Evolutionary conservation across 1,140 invertebrate species (phyloP).

Genomic region (Megathymus violae): DNA sequence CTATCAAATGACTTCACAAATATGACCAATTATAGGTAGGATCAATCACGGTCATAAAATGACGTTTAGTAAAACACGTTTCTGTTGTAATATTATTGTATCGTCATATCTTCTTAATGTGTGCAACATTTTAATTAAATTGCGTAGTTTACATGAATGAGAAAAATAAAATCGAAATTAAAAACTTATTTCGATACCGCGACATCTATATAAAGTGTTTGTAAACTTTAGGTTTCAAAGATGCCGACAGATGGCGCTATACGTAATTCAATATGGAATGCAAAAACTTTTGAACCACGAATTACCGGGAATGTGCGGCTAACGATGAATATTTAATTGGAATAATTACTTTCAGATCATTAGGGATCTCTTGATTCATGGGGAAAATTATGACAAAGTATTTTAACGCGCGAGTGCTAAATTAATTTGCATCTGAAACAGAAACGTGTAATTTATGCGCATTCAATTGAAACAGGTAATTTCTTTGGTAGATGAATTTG

Average conservation of each 20-base stretch:
- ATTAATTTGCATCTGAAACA: constrained; percentile 65
- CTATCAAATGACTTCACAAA: too few species aligned
- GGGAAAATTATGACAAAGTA: constrained; percentile 38
- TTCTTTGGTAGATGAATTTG: constrained; percentile 37
- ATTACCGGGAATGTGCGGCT: constrained; percentile 21
- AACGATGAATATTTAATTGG: constrained; percentile 61
- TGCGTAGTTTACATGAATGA: too few species aligned
- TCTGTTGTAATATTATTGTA: too few species aligned
- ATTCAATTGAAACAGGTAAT: constrained; percentile 41
- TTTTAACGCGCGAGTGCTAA: constrained; percentile 39
- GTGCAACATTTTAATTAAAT: too few species aligned
- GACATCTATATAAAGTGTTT: neutral
- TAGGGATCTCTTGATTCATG: constrained; percentile 42
- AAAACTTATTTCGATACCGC: too few species aligned
- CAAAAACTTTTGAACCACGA: constrained; percentile 23
- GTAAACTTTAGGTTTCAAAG: neutral
- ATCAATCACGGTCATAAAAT: too few species aligned
- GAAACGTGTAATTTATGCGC: constrained; percentile 45
- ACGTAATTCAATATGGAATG: constrained; percentile 9
- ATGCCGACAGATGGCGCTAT: constrained; percentile 44
- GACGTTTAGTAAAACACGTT: too few species aligned
- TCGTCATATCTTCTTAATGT: too few species aligned
- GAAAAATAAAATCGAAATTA: too few species aligned
- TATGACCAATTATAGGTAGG: too few species aligned
- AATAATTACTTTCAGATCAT: constrained; percentile 43